phyloP scores from a whole-genome alignment of 1,140 invertebrate species.

The Thalassaphorura encarpata region DNA sequence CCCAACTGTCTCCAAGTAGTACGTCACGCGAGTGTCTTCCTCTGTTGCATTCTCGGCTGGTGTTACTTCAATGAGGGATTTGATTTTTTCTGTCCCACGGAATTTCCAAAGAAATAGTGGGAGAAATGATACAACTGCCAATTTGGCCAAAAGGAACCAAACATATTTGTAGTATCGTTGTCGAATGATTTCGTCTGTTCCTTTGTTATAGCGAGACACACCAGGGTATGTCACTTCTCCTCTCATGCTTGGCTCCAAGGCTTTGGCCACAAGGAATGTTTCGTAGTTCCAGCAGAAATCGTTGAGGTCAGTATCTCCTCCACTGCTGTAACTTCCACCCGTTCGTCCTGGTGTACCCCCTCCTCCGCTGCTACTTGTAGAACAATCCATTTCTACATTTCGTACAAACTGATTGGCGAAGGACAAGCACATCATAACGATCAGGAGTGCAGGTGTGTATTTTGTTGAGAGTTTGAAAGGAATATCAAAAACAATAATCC shows the following conservation, averaged over 20 bases:
- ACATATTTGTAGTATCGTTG: conserved; percentile 17
- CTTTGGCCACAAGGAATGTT: conserved; percentile 15
- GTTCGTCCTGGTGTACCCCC: not conserved
- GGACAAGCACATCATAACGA: conserved; percentile 16
- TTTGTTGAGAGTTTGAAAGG: conserved; percentile 19
- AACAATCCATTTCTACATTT: conserved; percentile 14
- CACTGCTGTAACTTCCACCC: conserved; percentile 1
- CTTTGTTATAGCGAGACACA: conserved; percentile 9
- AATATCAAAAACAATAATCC: conserved; percentile 5
- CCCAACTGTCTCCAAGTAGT: conserved; percentile 1
- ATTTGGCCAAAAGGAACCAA: conserved; percentile 15
- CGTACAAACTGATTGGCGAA: conserved; percentile 21
- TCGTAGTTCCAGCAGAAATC: conserved; percentile 23
- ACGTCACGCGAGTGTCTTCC: not conserved
- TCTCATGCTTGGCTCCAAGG: conserved; percentile 12
- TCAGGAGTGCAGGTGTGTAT: conserved; percentile 14
- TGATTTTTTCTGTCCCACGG: conserved; percentile 9
- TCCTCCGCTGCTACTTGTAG: not conserved
- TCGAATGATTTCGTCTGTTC: conserved; percentile 5
- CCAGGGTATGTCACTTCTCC: conserved; percentile 20
- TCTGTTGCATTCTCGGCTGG: no score
- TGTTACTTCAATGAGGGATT: not conserved
- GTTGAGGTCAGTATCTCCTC: conserved; percentile 14
- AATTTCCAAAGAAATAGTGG: conserved; percentile 19
- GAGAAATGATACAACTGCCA: conserved; percentile 11